These are phyloP conservation scores for Protonibea diacanthus DNA, from an alignment of 2,797 vertebrate genomes.

Conservation along the genomic window DNA sequence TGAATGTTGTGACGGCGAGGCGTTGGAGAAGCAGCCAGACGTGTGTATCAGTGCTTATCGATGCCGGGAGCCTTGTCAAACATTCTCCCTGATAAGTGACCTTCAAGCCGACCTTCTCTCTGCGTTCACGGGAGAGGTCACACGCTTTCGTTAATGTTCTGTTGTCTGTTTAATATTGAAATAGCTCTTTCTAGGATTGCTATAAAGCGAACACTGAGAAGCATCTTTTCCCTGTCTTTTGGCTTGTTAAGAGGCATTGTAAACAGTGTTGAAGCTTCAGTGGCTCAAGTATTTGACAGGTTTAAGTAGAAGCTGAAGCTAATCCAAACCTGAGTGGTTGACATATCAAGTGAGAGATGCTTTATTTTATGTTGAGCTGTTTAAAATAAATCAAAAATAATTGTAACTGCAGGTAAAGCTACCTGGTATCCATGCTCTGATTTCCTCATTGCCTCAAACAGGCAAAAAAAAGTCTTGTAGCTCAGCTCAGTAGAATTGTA, in stretches of 20 bases:
- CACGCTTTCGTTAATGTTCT: conserved; percentile 49
- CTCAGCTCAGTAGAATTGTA: conserved; percentile 57
- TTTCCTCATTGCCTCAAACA: conserved; percentile 46
- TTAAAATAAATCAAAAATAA: conserved; percentile 57
- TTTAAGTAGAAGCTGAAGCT: conserved; percentile 54
- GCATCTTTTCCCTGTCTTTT: conserved; percentile 46
- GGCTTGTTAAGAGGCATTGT: conserved; percentile 53
- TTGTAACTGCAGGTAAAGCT: conserved; percentile 63
- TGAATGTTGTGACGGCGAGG: conserved; percentile 48
- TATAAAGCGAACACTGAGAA: conserved; percentile 61
- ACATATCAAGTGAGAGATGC: conserved; percentile 57
- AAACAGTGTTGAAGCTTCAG: conserved; percentile 83
- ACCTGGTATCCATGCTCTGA: conserved; percentile 66
- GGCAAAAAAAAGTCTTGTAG: conserved; percentile 47
- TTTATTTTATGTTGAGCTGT: conserved; percentile 65
- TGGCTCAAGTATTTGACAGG: conserved; percentile 69
- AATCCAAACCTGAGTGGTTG: conserved; percentile 61
- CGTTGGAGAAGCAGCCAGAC: conserved; percentile 37
- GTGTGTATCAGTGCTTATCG: conserved; percentile 52
- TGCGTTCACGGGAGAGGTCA: conserved; percentile 47
- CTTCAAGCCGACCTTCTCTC: conserved; percentile 64
- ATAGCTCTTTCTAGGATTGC: conserved; percentile 55
- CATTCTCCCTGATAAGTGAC: conserved; percentile 71
- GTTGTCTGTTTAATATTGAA: conserved; percentile 54
- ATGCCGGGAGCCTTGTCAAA: conserved; percentile 42